A percentile compares a stretch with the other conserved stretches of the same genome.
These are phyloP conservation scores for Cyclura pinguis DNA, from an alignment of 2,797 vertebrate genomes.

Conservation along the genomic window DNA sequence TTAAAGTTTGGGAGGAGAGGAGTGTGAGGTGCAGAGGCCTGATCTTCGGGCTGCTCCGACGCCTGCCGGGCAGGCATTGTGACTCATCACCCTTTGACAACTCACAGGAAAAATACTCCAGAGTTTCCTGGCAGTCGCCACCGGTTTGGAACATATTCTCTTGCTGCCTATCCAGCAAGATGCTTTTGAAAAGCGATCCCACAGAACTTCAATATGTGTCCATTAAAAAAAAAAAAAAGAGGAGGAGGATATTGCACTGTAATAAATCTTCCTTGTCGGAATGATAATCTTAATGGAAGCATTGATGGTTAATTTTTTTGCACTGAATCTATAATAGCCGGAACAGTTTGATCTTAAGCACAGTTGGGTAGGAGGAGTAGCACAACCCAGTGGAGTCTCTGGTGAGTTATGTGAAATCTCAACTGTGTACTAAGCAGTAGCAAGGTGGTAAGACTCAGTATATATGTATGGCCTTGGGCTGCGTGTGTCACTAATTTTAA, in stretches of 20 bases:
- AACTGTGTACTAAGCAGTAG: no score
- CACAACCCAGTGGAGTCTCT: no score
- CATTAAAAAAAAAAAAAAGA: no score
- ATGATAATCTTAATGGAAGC: neutral
- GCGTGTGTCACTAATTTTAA: neutral
- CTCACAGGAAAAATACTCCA: constrained; percentile 12
- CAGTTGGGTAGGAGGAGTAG: neutral
- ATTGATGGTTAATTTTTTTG: neutral
- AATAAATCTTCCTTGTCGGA: no score
- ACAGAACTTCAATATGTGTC: neutral
- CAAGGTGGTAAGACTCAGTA: neutral
- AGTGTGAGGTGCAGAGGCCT: neutral
- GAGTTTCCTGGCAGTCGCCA: neutral
- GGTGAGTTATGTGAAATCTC: neutral
- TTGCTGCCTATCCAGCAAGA: no score
- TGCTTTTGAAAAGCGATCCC: neutral
- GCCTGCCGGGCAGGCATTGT: neutral
- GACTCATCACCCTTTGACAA: constrained; percentile 21
- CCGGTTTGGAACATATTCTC: neutral
- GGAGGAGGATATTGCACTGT: no score
- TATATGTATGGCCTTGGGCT: neutral
- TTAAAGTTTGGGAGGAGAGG: neutral
- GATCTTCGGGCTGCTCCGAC: no score
- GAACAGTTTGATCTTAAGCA: neutral
- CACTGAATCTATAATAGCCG: neutral